phyloP scores from a whole-genome alignment of 2,113 vertebrate genomes.

The Epinephelus lanceolatus region DNA sequence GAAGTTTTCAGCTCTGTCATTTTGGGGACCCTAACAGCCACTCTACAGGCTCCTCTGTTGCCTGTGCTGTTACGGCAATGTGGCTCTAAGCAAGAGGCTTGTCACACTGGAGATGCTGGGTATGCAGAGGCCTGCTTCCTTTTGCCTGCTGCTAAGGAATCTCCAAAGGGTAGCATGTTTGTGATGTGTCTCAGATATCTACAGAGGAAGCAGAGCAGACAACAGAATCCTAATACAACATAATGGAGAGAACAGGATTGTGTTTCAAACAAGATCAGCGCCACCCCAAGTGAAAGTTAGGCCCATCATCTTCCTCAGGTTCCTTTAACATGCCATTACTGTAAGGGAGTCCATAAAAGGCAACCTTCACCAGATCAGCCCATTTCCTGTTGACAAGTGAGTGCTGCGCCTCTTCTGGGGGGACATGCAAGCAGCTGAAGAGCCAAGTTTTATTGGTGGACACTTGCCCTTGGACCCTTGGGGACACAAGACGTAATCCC shows the following conservation, averaged over 20 bases:
- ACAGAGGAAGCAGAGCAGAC: slow-evolving; percentile 26
- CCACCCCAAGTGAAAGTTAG: slow-evolving; percentile 33
- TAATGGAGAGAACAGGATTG: slow-evolving; percentile 18
- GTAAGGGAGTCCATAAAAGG: slow-evolving; percentile 67
- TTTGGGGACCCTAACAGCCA: not conserved
- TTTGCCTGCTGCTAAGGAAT: not conserved
- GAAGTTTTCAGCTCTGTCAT: not conserved
- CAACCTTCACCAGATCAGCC: slow-evolving; percentile 45
- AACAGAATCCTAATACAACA: not conserved
- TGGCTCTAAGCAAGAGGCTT: not conserved
- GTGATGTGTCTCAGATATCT: not conserved
- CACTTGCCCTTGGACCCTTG: not conserved
- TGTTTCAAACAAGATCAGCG: slow-evolving; percentile 16
- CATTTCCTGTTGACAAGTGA: slow-evolving; percentile 67
- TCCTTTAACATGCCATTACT: slow-evolving; percentile 19
- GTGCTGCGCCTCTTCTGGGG: slow-evolving; percentile 23
- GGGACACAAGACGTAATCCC: slow-evolving; percentile 23
- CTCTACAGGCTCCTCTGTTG: not conserved
- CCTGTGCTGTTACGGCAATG: not conserved
- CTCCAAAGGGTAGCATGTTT: not conserved
- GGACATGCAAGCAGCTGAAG: slow-evolving; percentile 15
- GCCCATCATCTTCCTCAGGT: slow-evolving; percentile 48
- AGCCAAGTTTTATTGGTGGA: slow-evolving; percentile 23
- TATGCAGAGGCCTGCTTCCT: not conserved
- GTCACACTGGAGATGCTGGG: not conserved